phyloP scores from a whole-genome alignment of 2,888 invertebrate genomes.

The Allolobophora icterica region DNA sequence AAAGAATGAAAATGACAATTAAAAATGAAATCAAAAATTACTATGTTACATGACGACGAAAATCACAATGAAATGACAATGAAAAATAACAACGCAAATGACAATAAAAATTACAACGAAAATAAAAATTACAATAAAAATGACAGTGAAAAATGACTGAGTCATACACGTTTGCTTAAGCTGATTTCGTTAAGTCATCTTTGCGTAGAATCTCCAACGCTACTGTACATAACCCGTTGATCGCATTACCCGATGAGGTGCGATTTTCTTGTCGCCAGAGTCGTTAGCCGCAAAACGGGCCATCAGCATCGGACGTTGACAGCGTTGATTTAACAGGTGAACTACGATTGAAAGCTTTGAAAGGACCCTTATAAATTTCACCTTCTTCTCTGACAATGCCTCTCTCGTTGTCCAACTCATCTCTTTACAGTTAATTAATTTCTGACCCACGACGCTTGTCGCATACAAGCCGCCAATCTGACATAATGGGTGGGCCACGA shows the following conservation, averaged over 20 bases:
- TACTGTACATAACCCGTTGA: too few species aligned
- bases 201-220: too few species aligned
- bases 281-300: neutral
- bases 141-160: too few species aligned
- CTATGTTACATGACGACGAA: too few species aligned
- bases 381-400: neutral
- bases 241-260: neutral
- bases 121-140: too few species aligned
- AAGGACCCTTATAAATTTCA: neutral
- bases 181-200: too few species aligned
- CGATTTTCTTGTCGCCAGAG: neutral
- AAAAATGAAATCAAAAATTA: too few species aligned
- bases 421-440: conserved; percentile 17
- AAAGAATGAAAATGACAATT: too few species aligned
- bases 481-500: neutral
- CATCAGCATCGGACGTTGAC: neutral
- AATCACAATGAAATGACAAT: too few species aligned
- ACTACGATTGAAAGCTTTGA: neutral
- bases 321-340: neutral
- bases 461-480: neutral
- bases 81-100: too few species aligned
- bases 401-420: neutral
- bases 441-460: neutral
- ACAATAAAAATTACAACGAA: too few species aligned
- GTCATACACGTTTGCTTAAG: too few species aligned